Percentiles rank a stretch among this genome's conserved stretches.
phyloP scores from a whole-genome alignment of 2,797 vertebrate genomes.

The Crax fasciolata region DNA sequence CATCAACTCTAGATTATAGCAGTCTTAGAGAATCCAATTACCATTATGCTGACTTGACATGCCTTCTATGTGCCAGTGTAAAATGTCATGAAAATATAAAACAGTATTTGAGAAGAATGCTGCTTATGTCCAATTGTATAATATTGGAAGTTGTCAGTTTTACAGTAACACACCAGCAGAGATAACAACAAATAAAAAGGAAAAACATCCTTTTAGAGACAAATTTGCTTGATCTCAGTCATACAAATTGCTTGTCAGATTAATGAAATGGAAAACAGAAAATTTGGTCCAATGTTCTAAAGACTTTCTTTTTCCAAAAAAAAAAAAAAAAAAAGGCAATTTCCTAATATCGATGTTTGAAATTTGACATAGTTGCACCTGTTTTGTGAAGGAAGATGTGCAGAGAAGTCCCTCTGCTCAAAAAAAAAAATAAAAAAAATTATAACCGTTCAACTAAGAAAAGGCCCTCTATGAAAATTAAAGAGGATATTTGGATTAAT shows the following conservation, averaged over 20 bases:
- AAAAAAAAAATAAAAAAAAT: not conserved
- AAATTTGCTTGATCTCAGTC: not conserved
- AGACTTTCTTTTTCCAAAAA: not conserved
- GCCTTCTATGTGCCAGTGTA: not conserved
- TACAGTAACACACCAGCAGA: not conserved
- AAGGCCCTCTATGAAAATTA: not conserved
- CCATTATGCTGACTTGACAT: not conserved
- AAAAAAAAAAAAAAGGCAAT: not conserved
- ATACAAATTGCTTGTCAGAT: not conserved
- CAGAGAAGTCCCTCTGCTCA: not conserved
- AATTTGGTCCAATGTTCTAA: not conserved
- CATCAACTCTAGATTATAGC: not conserved
- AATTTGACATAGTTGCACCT: not conserved
- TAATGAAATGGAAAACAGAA: not conserved
- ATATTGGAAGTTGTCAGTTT: not conserved
- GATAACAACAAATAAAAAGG: not conserved
- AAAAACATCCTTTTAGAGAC: not conserved
- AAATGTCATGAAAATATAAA: slow-evolving; percentile 6
- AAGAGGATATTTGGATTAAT: not conserved
- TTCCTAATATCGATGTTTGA: not conserved
- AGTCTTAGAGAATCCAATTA: not conserved
- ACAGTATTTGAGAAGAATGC: not conserved
- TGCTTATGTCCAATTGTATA: not conserved
- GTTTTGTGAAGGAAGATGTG: not conserved
- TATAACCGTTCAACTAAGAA: not conserved